Conservation (phyloP, 2,797 vertebrate species). For the Eupleurogrammus muticus region DNA sequence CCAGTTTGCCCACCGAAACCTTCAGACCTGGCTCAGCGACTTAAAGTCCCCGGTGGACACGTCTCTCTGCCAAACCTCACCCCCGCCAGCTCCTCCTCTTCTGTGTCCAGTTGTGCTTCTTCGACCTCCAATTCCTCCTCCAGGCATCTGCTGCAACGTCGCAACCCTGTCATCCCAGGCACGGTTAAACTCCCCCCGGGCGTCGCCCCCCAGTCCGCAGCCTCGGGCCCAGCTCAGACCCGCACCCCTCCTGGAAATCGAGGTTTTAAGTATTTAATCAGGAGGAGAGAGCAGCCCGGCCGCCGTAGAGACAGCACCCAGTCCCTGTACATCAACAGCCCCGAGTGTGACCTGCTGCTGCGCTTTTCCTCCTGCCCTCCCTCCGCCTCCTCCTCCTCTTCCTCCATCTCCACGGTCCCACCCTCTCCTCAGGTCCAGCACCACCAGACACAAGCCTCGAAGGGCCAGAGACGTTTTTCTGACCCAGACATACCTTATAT, state of each 20-base stretch:
- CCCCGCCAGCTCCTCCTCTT: slow-evolving; percentile 62
- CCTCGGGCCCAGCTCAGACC: neutral
- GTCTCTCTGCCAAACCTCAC: slow-evolving; percentile 40
- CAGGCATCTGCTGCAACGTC: slow-evolving; percentile 85
- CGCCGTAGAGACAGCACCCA: slow-evolving; percentile 90
- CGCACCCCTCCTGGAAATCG: slow-evolving; percentile 29
- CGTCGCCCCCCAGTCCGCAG: slow-evolving; percentile 57
- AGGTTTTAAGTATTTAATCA: slow-evolving; percentile 54
- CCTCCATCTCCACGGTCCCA: slow-evolving; percentile 64
- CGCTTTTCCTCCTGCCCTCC: slow-evolving; percentile 71
- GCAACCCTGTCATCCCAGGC: slow-evolving; percentile 88
- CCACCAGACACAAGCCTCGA: slow-evolving; percentile 25
- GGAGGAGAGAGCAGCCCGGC: slow-evolving; percentile 83
- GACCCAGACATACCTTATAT: slow-evolving; percentile 86
- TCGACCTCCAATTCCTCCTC: slow-evolving; percentile 58
- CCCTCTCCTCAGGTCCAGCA: slow-evolving; percentile 60
- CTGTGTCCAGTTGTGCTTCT: slow-evolving; percentile 54
- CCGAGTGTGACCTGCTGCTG: slow-evolving; percentile 68
- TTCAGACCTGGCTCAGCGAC: slow-evolving; percentile 52
- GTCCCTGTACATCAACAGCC: slow-evolving; percentile 85
- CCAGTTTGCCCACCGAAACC: slow-evolving; percentile 60
- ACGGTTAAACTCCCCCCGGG: slow-evolving; percentile 90
- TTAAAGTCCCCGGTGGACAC: slow-evolving; percentile 41
- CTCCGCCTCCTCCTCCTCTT: slow-evolving; percentile 61
- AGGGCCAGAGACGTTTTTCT: slow-evolving; percentile 88